These are phyloP conservation scores for Cetoscarus ocellatus DNA, from an alignment of 2,797 vertebrate genomes.

Conservation along the genomic window DNA sequence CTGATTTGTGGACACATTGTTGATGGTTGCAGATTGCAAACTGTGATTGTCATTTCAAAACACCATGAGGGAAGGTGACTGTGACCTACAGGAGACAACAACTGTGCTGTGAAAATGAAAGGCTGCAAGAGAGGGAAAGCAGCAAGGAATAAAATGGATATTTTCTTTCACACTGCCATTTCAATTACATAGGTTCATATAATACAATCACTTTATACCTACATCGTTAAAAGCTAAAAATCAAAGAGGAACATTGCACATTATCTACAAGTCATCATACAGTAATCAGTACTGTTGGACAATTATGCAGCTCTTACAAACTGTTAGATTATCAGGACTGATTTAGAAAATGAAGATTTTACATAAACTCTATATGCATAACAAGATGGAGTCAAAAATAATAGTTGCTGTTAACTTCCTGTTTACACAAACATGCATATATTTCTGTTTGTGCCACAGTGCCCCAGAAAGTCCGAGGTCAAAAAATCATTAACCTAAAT, in stretches of 20 bases:
- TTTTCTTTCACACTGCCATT: background rate
- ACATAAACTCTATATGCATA: no score
- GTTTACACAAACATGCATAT: no score
- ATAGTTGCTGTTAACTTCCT: no score
- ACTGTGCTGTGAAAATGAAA: slow-evolving; percentile 9
- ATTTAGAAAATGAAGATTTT: no score
- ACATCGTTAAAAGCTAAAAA: background rate
- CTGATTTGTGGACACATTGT: slow-evolving; percentile 20
- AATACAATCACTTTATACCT: no score
- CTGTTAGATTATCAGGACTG: no score
- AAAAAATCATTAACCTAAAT: no score
- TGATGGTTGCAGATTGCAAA: slow-evolving; percentile 34
- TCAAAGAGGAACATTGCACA: background rate
- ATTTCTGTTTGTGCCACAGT: no score
- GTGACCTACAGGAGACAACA: slow-evolving; percentile 23
- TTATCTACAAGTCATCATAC: background rate
- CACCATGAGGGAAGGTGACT: slow-evolving; percentile 23
- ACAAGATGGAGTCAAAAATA: no score
- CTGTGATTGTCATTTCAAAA: slow-evolving; percentile 27
- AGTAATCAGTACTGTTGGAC: background rate
- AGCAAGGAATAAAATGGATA: background rate
- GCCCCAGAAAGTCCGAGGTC: no score
- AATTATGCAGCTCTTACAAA: no score
- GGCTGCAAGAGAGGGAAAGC: background rate
- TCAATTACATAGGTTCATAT: background rate